These are phyloP conservation scores for Crocuta crocuta DNA, from an alignment of 2,113 vertebrate species.

Conservation along the genomic window DNA sequence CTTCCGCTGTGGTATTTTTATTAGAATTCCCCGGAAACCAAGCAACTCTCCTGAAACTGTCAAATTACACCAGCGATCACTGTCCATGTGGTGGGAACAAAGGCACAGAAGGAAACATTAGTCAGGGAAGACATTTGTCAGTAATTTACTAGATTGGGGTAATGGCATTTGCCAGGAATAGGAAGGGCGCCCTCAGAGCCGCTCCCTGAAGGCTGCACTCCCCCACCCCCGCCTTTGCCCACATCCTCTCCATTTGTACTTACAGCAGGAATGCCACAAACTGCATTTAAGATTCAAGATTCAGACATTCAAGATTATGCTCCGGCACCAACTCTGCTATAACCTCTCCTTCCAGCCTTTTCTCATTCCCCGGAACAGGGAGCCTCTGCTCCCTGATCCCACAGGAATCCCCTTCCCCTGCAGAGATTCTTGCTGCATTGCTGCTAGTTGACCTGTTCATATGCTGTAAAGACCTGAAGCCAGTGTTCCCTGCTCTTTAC, in stretches of 20 bases:
- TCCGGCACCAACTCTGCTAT: background rate
- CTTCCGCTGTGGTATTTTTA: background rate
- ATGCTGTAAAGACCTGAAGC: background rate
- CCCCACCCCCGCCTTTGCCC: background rate
- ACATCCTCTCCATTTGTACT: background rate
- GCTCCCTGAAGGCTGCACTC: background rate
- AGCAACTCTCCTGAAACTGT: conserved; percentile 8
- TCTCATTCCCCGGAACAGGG: background rate
- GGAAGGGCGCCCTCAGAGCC: background rate
- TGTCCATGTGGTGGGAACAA: background rate
- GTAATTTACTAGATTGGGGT: background rate
- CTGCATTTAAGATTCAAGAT: too few relatives aligned
- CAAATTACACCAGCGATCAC: background rate
- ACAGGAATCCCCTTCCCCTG: background rate
- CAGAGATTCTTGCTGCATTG: background rate
- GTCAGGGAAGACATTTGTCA: background rate
- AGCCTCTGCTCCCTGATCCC: background rate
- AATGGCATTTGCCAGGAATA: background rate
- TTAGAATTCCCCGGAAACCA: background rate
- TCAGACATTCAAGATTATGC: background rate
- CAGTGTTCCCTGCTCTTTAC: background rate
- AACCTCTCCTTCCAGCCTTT: background rate
- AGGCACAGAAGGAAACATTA: background rate
- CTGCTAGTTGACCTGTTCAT: background rate
- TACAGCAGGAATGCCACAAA: background rate